Evolutionary conservation across 2,113 vertebrate genomes (phyloP), one percentile per base, ranked within the genome.

Genomic region (Martes martes): DNA sequence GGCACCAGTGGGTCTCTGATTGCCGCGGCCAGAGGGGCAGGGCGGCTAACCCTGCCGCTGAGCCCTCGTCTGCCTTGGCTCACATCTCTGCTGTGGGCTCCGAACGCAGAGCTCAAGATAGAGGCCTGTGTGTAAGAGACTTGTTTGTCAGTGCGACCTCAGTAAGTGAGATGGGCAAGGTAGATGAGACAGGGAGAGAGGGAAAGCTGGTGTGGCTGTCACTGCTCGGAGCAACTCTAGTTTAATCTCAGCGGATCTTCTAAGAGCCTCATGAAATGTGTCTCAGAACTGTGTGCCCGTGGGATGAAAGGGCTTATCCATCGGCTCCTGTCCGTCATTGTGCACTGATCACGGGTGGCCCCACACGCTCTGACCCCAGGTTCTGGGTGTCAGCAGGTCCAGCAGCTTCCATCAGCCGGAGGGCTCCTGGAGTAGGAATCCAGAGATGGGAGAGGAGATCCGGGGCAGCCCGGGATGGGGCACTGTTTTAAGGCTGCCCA

Each of bases 201-300:
- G 8, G 45, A 67, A 80, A 24, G 19, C 26, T 11, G 1, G 23
- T 0, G 3, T 9, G 11, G 11, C 0, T 0, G 57, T 39, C 45
- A n/a, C 28, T 21, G 28, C 13, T 39, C 11, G 63, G 36, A 31
- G n/a, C 61, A 42, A 6, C 33, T 59, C 59, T 21, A 28, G 19
- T 63, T 33, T 47, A 24, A 79, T 83, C 14, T 24, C n/a, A 5
- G 33, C 1, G 10, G 45, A 55, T 50, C 42, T 52, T 85, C 39
- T 65, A 13, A 19, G 90, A 92, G 52, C 83, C 67, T 94, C 0
- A 13, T 57, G 73, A 21, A n/a, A 16, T 36, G 16, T 15, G 6
- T 71, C 67, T 67, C n/a, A 61, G 45, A 45, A 31, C 45, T 21
- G 2, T 8, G 21, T 52, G 28, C 39, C 18, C 7, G 11, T 9